Evolutionary conservation across 2,888 invertebrate species (phyloP).

Genomic region (Liposcelis brunnea): DNA sequence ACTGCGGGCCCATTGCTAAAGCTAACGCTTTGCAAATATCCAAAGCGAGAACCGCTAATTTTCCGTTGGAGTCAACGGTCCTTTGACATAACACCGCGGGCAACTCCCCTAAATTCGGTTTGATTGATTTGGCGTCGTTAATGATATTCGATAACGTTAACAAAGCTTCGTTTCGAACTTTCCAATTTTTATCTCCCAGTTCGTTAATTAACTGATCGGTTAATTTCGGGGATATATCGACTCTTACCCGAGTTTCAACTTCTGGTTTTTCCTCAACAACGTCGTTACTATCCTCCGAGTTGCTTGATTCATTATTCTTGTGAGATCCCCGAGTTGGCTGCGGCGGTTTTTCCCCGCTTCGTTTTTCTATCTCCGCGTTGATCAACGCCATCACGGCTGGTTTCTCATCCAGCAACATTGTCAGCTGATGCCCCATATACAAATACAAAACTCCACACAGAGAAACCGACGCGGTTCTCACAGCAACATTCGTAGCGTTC

Average conservation of each 20-base stretch:
- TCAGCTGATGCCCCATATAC: slow-evolving; percentile 58
- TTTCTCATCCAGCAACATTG: slow-evolving; percentile 77
- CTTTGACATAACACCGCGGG: slow-evolving; percentile 61
- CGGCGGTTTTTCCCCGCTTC: slow-evolving; percentile 54
- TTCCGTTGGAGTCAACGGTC: slow-evolving; percentile 79
- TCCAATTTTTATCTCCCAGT: slow-evolving; percentile 85
- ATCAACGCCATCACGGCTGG: slow-evolving; percentile 68
- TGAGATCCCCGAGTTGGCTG: slow-evolving; percentile 14
- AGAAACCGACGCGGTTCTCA: slow-evolving; percentile 58
- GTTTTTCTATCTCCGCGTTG: slow-evolving; percentile 68
- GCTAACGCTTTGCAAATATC: slow-evolving; percentile 69
- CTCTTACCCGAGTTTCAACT: slow-evolving; percentile 56
- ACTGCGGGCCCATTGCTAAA: slow-evolving; percentile 63
- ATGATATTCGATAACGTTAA: slow-evolving; percentile 54
- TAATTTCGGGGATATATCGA: slow-evolving; percentile 67
- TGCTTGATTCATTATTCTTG: slow-evolving; percentile 15
- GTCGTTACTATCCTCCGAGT: slow-evolving; percentile 27
- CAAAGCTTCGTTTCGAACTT: slow-evolving; percentile 58
- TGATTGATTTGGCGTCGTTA: slow-evolving; percentile 61
- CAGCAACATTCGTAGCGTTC: slow-evolving; percentile 67
- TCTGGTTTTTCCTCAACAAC: slow-evolving; percentile 27
- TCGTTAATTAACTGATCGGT: slow-evolving; percentile 65
- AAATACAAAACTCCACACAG: slow-evolving; percentile 62
- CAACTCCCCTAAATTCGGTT: slow-evolving; percentile 66
- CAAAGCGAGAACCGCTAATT: slow-evolving; percentile 68